These are phyloP conservation scores for Girardinichthys multiradiatus DNA, from an alignment of 2,113 vertebrate species.

Conservation along the genomic window DNA sequence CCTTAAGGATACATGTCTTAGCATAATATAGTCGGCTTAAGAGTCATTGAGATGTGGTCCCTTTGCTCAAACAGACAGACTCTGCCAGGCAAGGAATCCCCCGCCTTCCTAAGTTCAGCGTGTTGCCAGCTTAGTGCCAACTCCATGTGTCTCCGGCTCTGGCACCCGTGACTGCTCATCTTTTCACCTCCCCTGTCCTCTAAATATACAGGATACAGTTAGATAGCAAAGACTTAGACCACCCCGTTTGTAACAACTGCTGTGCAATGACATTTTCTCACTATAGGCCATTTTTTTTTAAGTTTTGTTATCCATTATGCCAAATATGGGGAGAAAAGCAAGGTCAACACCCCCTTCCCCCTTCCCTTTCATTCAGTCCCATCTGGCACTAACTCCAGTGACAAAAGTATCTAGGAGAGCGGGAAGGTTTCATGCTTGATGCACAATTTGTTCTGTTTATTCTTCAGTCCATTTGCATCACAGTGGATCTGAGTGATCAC, in stretches of 20 bases:
- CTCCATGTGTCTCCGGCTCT: conserved; percentile 53
- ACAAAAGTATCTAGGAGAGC: conserved; percentile 63
- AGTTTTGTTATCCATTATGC: conserved; percentile 14
- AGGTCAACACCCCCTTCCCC: conserved; percentile 57
- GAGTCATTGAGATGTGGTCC: conserved; percentile 64
- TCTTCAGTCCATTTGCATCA: conserved; percentile 75
- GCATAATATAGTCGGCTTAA: conserved; percentile 70
- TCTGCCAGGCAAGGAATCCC: conserved; percentile 42
- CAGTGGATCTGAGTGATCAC: conserved; percentile 62
- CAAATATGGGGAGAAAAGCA: conserved; percentile 46
- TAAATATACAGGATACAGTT: conserved; percentile 29
- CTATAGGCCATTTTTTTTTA: neutral
- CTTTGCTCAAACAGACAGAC: conserved; percentile 41
- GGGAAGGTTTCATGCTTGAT: conserved; percentile 73
- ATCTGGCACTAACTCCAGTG: conserved; percentile 68
- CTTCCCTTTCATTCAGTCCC: conserved; percentile 50
- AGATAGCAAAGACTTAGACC: conserved; percentile 6
- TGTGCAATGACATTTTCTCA: neutral
- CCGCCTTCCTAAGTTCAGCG: neutral
- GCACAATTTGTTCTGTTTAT: conserved; percentile 80
- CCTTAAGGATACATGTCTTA: conserved; percentile 74
- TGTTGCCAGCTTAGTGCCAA: conserved; percentile 56
- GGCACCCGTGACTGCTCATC: conserved; percentile 62
- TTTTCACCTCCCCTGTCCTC: conserved; percentile 53
- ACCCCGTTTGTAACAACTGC: conserved; percentile 10